These are phyloP conservation scores for Scleropages formosus DNA, from an alignment of 2,797 vertebrate genomes.

Conservation along the genomic window DNA sequence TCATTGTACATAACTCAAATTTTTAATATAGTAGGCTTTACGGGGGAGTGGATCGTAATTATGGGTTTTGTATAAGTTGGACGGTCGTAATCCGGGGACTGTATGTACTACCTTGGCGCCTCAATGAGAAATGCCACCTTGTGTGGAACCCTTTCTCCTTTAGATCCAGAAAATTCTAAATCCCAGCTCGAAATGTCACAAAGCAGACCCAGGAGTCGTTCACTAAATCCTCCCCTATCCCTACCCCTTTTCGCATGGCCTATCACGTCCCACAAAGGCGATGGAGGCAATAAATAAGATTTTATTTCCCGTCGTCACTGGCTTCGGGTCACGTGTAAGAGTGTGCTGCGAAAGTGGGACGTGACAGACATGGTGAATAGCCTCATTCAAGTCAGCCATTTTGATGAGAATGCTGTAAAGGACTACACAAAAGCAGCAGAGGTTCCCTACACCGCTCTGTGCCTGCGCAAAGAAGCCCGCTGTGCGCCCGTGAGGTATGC, in stretches of 20 bases:
- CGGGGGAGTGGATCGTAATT: too few species aligned
- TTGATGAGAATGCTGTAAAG: too few species aligned
- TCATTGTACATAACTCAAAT: too few species aligned
- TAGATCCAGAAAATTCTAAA: neutral
- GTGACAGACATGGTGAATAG: constrained; percentile 41
- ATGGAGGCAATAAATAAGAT: constrained; percentile 44
- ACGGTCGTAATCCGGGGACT: too few species aligned
- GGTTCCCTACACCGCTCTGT: too few species aligned
- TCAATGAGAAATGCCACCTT: neutral
- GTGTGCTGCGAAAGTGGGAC: constrained; percentile 28
- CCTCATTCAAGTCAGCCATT: neutral
- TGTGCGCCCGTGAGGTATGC: too few species aligned
- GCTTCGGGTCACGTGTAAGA: constrained; percentile 34
- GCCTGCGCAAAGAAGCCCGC: too few species aligned
- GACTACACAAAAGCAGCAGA: too few species aligned
- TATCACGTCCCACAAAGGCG: constrained; percentile 45
- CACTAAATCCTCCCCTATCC: neutral
- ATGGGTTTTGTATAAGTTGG: too few species aligned
- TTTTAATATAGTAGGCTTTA: too few species aligned
- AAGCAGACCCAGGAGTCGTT: neutral
- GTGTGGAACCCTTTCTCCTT: neutral
- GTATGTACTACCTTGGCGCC: neutral
- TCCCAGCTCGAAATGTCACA: constrained; percentile 5
- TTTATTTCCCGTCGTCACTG: constrained; percentile 35
- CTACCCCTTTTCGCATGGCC: constrained; percentile 32